A percentile compares a stretch with the other conserved stretches of the same genome.
Conservation (phyloP, 2,797 vertebrate genomes). For the Selene dorsalis region DNA sequence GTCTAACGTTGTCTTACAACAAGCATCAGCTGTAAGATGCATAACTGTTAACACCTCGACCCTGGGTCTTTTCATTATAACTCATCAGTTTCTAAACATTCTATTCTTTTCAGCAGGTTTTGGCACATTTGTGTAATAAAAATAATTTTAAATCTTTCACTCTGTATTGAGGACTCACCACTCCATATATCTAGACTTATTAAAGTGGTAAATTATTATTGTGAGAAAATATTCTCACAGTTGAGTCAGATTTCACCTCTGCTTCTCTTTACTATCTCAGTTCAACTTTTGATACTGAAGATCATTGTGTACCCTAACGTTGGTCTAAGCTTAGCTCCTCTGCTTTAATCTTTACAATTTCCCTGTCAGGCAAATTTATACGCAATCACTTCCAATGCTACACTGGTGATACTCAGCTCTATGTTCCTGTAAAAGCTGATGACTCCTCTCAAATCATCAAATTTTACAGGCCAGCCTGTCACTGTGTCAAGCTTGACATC, state of each 20-base stretch:
- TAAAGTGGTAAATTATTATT: background rate
- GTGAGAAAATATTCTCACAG: too few species aligned
- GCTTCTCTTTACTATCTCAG: background rate
- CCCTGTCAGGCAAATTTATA: background rate
- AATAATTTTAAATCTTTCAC: background rate
- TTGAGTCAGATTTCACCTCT: background rate
- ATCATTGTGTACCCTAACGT: background rate
- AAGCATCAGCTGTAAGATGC: too few species aligned
- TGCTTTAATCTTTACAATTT: background rate
- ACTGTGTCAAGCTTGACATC: too few species aligned
- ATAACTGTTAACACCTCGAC: too few species aligned
- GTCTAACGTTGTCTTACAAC: too few species aligned
- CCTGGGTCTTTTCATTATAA: too few species aligned
- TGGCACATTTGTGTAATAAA: background rate
- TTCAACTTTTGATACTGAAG: background rate
- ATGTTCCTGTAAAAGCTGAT: too few species aligned
- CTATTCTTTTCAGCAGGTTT: background rate
- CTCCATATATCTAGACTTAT: background rate
- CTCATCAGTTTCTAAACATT: background rate
- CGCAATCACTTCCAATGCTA: background rate
- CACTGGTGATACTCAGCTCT: background rate
- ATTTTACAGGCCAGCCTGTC: too few species aligned
- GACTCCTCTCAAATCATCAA: too few species aligned
- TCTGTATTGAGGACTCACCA: background rate
- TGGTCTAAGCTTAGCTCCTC: background rate